Evolutionary conservation across 2,797 vertebrate species (phyloP).

Genomic region (Sarcophilus harrisii): DNA sequence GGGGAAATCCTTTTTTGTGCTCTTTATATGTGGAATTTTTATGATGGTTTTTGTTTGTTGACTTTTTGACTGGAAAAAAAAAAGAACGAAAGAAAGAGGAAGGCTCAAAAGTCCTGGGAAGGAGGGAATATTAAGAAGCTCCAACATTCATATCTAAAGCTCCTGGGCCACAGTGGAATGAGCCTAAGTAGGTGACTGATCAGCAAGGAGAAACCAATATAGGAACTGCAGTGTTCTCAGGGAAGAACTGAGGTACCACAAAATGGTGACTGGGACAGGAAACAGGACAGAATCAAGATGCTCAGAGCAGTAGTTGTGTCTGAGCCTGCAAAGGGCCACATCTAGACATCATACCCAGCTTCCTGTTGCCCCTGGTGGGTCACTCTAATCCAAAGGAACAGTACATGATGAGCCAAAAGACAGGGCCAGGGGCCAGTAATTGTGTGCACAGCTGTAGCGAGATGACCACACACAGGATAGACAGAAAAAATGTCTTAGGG

Average conservation of each 20-base stretch:
- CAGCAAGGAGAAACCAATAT: background rate
- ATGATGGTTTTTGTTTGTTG: background rate
- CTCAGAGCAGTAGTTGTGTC: background rate
- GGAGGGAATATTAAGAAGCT: background rate
- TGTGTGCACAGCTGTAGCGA: background rate
- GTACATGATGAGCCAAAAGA: background rate
- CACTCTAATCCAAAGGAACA: background rate
- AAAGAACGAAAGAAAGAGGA: background rate
- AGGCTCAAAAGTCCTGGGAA: background rate
- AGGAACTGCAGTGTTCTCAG: background rate
- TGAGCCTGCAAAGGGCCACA: background rate
- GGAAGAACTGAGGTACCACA: background rate
- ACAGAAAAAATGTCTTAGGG: slow-evolving; percentile 34
- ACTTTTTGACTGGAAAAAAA: background rate
- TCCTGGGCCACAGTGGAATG: background rate
- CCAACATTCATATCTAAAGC: background rate
- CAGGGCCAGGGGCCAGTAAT: background rate
- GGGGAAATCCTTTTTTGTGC: background rate
- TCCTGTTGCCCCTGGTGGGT: background rate
- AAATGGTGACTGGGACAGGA: background rate
- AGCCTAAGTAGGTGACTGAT: background rate
- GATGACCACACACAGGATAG: slow-evolving; percentile 36
- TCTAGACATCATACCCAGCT: background rate
- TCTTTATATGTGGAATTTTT: background rate
- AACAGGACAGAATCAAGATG: background rate